Evolutionary conservation across 2,797 vertebrate genomes (phyloP).

Genomic region (Rhinatrema bivittatum): DNA sequence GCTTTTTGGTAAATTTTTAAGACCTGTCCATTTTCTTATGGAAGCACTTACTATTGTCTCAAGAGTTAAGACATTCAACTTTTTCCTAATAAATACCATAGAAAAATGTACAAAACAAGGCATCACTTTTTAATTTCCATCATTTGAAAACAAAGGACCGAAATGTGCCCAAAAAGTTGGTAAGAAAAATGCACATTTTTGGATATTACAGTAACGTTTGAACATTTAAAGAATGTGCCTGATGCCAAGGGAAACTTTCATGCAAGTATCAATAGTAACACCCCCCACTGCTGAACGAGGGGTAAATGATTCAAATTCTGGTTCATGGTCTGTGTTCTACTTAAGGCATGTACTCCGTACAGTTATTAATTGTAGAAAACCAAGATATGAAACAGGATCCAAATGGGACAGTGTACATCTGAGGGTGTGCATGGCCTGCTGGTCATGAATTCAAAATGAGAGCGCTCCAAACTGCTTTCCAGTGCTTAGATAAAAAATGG

Average conservation of each 20-base stretch:
- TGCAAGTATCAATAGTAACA: constrained; percentile 20
- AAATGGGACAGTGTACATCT: constrained; percentile 7
- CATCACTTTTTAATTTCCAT: constrained; percentile 42
- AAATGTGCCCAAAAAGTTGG: constrained; percentile 33
- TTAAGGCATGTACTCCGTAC: constrained; percentile 34
- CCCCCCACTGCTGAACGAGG: constrained; percentile 34
- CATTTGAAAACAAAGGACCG: constrained; percentile 31
- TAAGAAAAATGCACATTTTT: constrained; percentile 18
- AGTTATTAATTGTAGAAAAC: constrained; percentile 31
- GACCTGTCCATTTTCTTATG: constrained; percentile 39
- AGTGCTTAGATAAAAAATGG: constrained; percentile 74
- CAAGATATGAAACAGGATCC: constrained; percentile 36
- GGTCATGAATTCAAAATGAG: constrained; percentile 35
- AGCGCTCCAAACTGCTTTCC: constrained; percentile 67
- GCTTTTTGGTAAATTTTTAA: constrained; percentile 60
- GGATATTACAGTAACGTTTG: constrained; percentile 20
- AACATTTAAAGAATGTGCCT: constrained; percentile 45
- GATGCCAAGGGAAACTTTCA: constrained; percentile 35
- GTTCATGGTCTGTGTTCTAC: constrained; percentile 32
- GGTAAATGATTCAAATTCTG: constrained; percentile 16
- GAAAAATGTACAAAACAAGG: constrained; percentile 61
- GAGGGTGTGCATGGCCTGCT: constrained; percentile 24
- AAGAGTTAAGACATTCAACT: constrained; percentile 58
- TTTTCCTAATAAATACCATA: constrained; percentile 62
- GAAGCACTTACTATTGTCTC: constrained; percentile 55